Conservation (phyloP, 92 coral and sea anemone genomes). For the Parazoanthus darwini region DNA sequence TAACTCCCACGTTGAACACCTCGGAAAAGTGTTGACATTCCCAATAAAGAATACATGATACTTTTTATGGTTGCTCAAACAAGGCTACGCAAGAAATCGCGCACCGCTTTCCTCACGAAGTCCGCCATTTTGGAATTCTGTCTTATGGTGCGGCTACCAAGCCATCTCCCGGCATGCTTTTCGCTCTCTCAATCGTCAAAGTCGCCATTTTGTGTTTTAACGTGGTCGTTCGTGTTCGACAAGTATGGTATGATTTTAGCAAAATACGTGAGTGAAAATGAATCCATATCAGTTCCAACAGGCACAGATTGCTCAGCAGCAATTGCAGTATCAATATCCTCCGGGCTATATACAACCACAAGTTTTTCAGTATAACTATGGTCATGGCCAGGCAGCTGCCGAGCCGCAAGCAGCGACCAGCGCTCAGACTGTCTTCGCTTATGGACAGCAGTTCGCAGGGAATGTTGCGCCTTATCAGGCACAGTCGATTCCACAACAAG, state of each 20-base stretch:
- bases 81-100: not conserved
- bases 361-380: constrained; percentile 55
- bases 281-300: constrained; percentile 88
- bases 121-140: not conserved
- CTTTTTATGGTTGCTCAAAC: not conserved
- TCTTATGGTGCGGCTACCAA: constrained; percentile 21
- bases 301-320: constrained; percentile 76
- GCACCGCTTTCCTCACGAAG: not conserved
- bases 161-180: constrained; percentile 45
- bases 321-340: constrained; percentile 74
- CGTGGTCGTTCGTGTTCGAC: not conserved
- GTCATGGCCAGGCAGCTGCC: constrained; percentile 55
- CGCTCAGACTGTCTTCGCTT: constrained; percentile 17
- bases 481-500: constrained; percentile 50
- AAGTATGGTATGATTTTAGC: constrained; percentile 21
- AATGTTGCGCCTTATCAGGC: constrained; percentile 33
- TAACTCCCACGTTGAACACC: not conserved
- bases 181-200: not conserved
- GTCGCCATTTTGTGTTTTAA: constrained; percentile 44
- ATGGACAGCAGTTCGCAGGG: constrained; percentile 38
- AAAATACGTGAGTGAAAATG: constrained; percentile 44
- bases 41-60: not conserved
- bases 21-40: not conserved
- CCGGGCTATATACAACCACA: constrained; percentile 63
- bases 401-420: constrained; percentile 33